phyloP scores from a whole-genome alignment of 92 coral and sea anemone genomes.

The Diadumene lineata region DNA sequence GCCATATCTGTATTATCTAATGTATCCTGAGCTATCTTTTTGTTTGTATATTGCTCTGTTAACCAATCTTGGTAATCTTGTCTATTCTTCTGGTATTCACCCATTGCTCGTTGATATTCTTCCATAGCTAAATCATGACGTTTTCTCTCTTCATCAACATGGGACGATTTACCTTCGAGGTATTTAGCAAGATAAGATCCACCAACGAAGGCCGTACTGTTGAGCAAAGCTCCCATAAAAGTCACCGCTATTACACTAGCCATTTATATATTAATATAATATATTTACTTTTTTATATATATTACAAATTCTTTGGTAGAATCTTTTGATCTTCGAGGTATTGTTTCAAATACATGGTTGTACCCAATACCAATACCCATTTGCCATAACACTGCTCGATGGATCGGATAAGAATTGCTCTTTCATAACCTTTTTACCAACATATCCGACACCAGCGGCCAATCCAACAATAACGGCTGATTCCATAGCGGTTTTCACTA shows the following conservation, averaged over 20 bases:
- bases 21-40: background rate
- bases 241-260: background rate
- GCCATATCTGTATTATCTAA: slow-evolving; percentile 28
- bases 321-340: slow-evolving; percentile 28
- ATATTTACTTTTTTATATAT: too few species aligned
- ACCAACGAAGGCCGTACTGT: slow-evolving; percentile 21
- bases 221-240: background rate
- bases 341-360: slow-evolving; percentile 16
- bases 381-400: slow-evolving; percentile 30
- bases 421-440: slow-evolving; percentile 37
- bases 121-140: slow-evolving; percentile 55
- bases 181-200: slow-evolving; percentile 33
- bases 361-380: slow-evolving; percentile 32
- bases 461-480: slow-evolving; percentile 37
- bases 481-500: slow-evolving; percentile 30
- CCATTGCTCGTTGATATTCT: slow-evolving; percentile 43
- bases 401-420: slow-evolving; percentile 44
- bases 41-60: background rate
- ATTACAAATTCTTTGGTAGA: background rate
- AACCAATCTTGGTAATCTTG: slow-evolving; percentile 38
- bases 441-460: slow-evolving; percentile 29
- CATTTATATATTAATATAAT: too few species aligned
- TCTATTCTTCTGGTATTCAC: slow-evolving; percentile 34
- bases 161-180: background rate
- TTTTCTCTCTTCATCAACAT: slow-evolving; percentile 13